phyloP scores from a whole-genome alignment of 2,888 invertebrate genomes.

The Conops quadrifasciatus region DNA sequence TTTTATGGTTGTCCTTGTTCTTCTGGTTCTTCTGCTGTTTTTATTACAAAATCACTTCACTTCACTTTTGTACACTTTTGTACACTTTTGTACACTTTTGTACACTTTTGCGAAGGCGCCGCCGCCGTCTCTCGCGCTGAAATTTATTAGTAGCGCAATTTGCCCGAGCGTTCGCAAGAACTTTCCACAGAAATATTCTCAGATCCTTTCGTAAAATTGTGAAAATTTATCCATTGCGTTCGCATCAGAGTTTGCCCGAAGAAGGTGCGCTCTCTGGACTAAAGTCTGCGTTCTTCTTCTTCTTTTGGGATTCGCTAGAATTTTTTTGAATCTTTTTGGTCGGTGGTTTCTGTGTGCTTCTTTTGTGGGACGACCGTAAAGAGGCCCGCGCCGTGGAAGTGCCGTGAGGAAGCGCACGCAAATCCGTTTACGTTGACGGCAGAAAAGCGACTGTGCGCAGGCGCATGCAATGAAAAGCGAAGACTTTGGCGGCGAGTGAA shows the following conservation, averaged over 20 bases:
- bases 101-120: background rate
- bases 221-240: no score
- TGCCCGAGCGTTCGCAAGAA: no score
- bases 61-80: no score
- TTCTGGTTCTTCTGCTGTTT: no score
- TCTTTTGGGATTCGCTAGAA: conserved; percentile 20
- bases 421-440: conserved; percentile 66
- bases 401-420: conserved; percentile 54
- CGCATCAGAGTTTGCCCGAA: no score
- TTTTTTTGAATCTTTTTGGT: background rate
- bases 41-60: no score
- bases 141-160: no score
- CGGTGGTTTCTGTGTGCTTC: background rate
- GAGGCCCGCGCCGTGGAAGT: conserved; percentile 38
- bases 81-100: no score
- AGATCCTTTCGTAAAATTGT: background rate
- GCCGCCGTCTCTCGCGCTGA: no score
- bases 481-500: conserved; percentile 41
- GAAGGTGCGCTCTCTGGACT: background rate
- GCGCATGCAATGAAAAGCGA: conserved; percentile 64
- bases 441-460: conserved; percentile 66
- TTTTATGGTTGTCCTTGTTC: no score
- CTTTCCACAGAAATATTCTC: no score
- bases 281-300: conserved; percentile 19
- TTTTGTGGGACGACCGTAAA: conserved; percentile 40